A percentile compares a stretch with the other conserved stretches of the same genome.
These are phyloP conservation scores for Scaeva pyrastri DNA, from an alignment of 2,888 invertebrate species.

Conservation along the genomic window DNA sequence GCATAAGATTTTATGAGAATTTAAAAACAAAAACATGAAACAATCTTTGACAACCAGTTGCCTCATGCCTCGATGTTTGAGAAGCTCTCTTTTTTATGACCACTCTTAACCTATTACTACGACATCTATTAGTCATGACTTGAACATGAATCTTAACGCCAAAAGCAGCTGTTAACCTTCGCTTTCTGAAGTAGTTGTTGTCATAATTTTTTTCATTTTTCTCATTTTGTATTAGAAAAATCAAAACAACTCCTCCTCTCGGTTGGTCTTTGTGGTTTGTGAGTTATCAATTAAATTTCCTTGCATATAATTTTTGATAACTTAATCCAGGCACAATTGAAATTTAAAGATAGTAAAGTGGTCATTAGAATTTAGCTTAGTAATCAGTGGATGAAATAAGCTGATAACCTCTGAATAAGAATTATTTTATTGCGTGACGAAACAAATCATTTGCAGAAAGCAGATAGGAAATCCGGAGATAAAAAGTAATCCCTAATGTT, in stretches of 20 bases:
- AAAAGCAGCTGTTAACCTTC: slow-evolving; percentile 35
- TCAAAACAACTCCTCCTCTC: slow-evolving; percentile 41
- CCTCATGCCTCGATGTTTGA: not conserved
- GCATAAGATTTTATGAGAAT: too few relatives aligned
- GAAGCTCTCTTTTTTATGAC: not conserved
- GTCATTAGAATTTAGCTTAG: not conserved
- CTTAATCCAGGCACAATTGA: not conserved
- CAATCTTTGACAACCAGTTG: too few relatives aligned
- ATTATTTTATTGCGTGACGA: not conserved
- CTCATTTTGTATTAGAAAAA: slow-evolving; percentile 1
- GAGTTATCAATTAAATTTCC: not conserved
- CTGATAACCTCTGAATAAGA: not conserved
- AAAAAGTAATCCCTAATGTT: not conserved
- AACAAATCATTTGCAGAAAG: not conserved
- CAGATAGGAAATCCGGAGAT: not conserved
- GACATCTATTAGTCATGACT: not conserved
- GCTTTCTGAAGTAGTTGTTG: not conserved
- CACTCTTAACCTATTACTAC: not conserved
- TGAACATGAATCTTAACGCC: not conserved
- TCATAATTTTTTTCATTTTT: slow-evolving; percentile 17
- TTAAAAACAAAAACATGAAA: too few relatives aligned
- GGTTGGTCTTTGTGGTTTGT: slow-evolving; percentile 2
- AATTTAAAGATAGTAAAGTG: not conserved
- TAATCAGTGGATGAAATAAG: not conserved
- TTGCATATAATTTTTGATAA: slow-evolving; percentile 17